Evolutionary conservation across 2,113 vertebrate genomes (phyloP).

Genomic region (Desmodus rotundus): DNA sequence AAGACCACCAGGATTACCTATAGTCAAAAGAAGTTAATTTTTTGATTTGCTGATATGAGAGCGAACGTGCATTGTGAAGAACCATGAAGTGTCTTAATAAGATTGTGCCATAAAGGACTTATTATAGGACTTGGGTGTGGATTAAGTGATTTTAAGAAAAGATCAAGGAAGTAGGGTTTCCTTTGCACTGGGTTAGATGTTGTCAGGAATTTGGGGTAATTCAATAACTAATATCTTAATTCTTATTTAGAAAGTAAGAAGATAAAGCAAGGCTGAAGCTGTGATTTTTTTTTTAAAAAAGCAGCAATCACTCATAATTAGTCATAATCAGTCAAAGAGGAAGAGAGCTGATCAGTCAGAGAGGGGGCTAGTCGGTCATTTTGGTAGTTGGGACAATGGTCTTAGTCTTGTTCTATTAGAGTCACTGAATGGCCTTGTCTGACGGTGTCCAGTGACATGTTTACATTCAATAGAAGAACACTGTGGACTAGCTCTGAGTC

Average conservation of each 20-base stretch:
- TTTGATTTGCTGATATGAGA: neutral
- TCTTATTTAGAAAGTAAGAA: neutral
- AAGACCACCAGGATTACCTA: neutral
- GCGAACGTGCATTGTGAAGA: neutral
- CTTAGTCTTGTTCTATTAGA: neutral
- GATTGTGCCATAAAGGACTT: neutral
- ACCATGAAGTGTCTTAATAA: neutral
- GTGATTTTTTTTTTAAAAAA: neutral
- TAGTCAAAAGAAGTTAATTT: neutral
- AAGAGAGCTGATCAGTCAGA: neutral
- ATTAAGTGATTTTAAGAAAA: neutral
- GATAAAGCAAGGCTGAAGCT: neutral
- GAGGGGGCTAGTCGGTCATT: neutral
- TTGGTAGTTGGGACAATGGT: neutral
- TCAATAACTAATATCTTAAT: neutral
- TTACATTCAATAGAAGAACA: neutral
- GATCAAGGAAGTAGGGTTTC: neutral
- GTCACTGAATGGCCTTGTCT: neutral
- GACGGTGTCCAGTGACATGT: neutral
- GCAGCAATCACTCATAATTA: neutral
- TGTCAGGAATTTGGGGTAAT: neutral
- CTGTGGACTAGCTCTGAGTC: neutral
- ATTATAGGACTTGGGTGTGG: neutral
- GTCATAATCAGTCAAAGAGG: neutral
- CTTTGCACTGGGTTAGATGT: neutral